Evolutionary conservation across 2,888 invertebrate genomes (phyloP), one percentile per base, ranked within the genome.

Genomic region (Cheilosia impressa): DNA sequence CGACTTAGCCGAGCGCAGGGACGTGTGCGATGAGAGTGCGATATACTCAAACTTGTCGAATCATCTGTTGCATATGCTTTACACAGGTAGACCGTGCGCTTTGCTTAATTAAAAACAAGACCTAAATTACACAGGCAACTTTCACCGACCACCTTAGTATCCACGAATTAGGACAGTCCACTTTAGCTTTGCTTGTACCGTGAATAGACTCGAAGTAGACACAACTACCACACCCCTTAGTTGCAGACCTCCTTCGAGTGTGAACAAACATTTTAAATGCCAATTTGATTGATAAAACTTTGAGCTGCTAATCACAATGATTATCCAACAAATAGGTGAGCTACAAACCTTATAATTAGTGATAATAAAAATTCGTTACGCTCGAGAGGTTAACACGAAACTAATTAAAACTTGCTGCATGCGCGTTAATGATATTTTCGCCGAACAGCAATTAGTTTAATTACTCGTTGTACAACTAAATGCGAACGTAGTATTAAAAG

Each of bases 291-390:
- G n/a, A 31, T 31, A 34, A 22, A 55, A 24, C 50, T 57, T 47
- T n/a, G 41, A 34, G 9, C 17, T 34, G 58, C 58, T 68, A 76
- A 76, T 76, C 77, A 69, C 34, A 22, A 34, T 60, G 19, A 4
- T 62, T 66, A 50, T 52, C 60, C 19, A 45, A 62, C 38, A 43
- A 62, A 53, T 27, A 50, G 68, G 19, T 66, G 15, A 72, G 43
- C 58, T n/a, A 17, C 57, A 53, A 38, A 31, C 47, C 66, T 73
- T 62, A 68, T 75, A 80, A 80, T 75, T 75, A 80, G 53, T 47
- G 68, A 55, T 63, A 75, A 68, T 68, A 84, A 82, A 82, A 82
- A 41, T 69, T 65, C 69, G 60, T 71, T 80, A 84, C 75, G 84
- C 52, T 66, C 50, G 50, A 52, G 57, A 63, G 53, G 57, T 27